Base-by-base conservation (phyloP, 2,888 invertebrate genomes). In the Philhelius pedissequus region DNA sequence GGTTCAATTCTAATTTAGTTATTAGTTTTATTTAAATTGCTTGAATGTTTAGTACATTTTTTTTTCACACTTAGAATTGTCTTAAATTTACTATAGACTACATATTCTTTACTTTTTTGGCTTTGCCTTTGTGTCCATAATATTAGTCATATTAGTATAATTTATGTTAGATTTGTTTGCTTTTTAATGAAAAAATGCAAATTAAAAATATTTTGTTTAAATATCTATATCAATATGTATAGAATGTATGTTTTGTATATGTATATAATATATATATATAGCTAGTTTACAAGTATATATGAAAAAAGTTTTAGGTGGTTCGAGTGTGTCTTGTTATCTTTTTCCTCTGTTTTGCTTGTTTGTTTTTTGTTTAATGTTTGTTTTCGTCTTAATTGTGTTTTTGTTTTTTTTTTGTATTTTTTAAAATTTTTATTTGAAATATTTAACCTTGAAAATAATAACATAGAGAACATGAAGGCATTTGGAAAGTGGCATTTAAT, bases 381-480 rank as follows among this genome's bases (percentile, higher is more conserved):
- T 54, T 64, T 35, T 43, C 30, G 48, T 52, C 27, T 56, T 75
- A 48, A 56, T 22, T 70, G 38, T 56, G 30, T 70, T 70, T 40
- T 50, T 40, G 45, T 18, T 32, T 18, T 32, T 48, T 4, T 25
- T 56, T 45, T 64, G 9, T 64, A n/a, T 20, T 38, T 50, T 62
- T n/a, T n/a, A n/a, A 15, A 40, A 15, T 62, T 35, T 60, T 62
- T 60, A 71, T 73, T 73, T 30, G 71, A 84, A 79, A 52, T 15
- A 79, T 66, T 66, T 68, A 79, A 84, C 68, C n/a, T 68, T 27
- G n/a, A 76, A 84, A 79, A 84, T 22, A 84, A 84, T 66, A 84
- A 84, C 84, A 84, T 84, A 84, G 79, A 84, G 84, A 84, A 84
- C 84, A 84, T 84, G 84, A 84, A 84, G 84, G 84, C 84, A 84